phyloP scores from a whole-genome alignment of 2,797 vertebrate species.

The Crocodylus rhombifer region DNA sequence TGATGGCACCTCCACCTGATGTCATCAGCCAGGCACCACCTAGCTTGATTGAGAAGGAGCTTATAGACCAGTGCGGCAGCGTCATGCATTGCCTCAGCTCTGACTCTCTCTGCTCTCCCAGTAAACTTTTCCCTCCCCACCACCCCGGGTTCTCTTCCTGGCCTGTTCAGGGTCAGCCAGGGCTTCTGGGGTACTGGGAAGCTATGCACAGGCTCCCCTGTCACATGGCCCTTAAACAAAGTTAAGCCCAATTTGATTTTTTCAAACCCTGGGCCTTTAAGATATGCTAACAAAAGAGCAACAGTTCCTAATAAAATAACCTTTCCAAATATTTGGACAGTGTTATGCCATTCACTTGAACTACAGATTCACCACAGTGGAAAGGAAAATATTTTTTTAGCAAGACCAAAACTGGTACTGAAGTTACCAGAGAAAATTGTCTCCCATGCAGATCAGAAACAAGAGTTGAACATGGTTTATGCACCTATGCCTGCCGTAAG shows the following conservation, averaged over 20 bases:
- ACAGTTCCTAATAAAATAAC: not conserved
- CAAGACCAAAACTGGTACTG: accelerated
- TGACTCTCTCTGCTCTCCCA: too few relatives aligned
- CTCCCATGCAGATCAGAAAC: accelerated
- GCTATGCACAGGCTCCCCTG: too few relatives aligned
- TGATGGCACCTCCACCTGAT: too few relatives aligned
- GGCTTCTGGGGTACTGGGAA: too few relatives aligned
- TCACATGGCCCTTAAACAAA: not conserved
- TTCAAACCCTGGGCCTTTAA: accelerated
- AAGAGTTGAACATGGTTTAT: not conserved
- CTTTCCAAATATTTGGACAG: not conserved
- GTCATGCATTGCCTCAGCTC: too few relatives aligned
- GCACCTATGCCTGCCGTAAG: not conserved
- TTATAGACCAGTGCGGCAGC: too few relatives aligned
- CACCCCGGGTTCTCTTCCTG: too few relatives aligned
- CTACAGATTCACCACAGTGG: not conserved
- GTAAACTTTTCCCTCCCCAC: too few relatives aligned
- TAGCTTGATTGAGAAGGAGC: too few relatives aligned
- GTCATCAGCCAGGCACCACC: too few relatives aligned
- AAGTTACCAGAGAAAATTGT: not conserved
- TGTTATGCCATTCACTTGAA: not conserved
- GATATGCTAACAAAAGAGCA: accelerated
- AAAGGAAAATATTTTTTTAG: not conserved
- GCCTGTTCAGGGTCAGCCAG: too few relatives aligned
- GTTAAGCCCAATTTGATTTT: not conserved